Base-by-base conservation (phyloP, 2,113 vertebrate species). In the Aix galericulata region DNA sequence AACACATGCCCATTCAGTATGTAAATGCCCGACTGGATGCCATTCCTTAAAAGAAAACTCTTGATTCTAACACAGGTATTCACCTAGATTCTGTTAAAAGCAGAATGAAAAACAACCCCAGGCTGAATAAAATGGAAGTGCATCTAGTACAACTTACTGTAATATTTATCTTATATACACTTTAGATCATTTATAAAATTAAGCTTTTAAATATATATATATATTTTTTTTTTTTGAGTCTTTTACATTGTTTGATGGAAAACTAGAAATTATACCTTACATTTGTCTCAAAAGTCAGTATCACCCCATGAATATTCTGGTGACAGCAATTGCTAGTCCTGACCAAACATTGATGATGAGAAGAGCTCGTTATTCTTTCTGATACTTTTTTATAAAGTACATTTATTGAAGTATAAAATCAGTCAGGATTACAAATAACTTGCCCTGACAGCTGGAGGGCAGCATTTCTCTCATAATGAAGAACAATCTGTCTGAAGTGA, bases 381-480 rank as follows among this genome's bases (percentile, higher is more conserved):
- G 67, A 71, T 62, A 40, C 2, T 36, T 71, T 56, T 55, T 16
- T 36, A 56, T 76, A 60, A 90, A 74, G 10, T 34, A 6, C 31
- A 42, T 86, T 84, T 88, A 8, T 90, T 88, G 80, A 82, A 86
- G 26, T 29, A 27, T 40, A 48, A 80, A 74, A 55, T 50, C 56
- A 17, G 38, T 88, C 38, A 81, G n/a, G 32, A 86, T 84, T 94
- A 78, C 66, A 91, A 93, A 88, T 93, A 97, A 90, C 94, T 94
- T 97, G 60, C 94, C 95, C 94, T 95, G 82, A 52, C 88, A 96
- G 86, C 94, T 93, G 92, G 95, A 96, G 94, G 91, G 92, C 96
- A 97, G 92, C 69, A 93, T 95, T 94, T 97, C 83, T 69, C 73
- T 95, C 93, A 69, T 58, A 89, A 94, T 89, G 77, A 64, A 42